Percentiles rank a stretch among this genome's conserved stretches.
phyloP scores from a whole-genome alignment of 2,797 vertebrate species.

The Sebastes cheni region DNA sequence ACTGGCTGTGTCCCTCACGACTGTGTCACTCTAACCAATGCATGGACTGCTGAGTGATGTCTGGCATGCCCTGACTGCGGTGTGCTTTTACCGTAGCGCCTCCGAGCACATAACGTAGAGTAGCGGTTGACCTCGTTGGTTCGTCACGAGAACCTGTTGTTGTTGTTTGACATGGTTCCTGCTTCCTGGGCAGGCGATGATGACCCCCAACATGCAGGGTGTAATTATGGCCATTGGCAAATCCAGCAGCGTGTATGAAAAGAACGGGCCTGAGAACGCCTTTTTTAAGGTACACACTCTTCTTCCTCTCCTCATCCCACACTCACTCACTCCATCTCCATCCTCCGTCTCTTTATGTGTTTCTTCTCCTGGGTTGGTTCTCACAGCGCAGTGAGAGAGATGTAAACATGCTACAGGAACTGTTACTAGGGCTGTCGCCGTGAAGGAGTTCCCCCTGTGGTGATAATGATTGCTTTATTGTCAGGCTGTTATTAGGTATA shows the following conservation, averaged over 20 bases:
- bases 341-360: not conserved
- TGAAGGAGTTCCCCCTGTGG: too few relatives aligned
- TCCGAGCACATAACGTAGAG: conserved; percentile 25
- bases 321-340: conserved; percentile 15
- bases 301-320: conserved; percentile 26
- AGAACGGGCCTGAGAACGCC: conserved; percentile 96
- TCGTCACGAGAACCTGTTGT: conserved; percentile 57
- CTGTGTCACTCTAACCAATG: conserved; percentile 66
- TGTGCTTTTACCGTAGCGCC: conserved; percentile 32
- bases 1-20: conserved; percentile 37
- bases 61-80: conserved; percentile 61
- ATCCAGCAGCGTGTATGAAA: conserved; percentile 97
- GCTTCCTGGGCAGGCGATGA: conserved; percentile 93
- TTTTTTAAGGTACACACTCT: conserved; percentile 96
- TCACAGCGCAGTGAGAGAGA: not conserved
- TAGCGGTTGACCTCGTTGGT: conserved; percentile 35
- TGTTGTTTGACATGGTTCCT: conserved; percentile 80
- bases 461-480: not conserved
- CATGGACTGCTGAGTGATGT: conserved; percentile 67
- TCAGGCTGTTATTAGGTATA: too few relatives aligned
- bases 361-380: not conserved
- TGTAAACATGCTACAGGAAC: not conserved
- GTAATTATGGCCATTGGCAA: conserved; percentile 99
- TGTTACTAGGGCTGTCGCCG: not conserved
- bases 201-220: conserved; percentile 99